Conservation (phyloP, 2,797 vertebrate species). For the Sebastes oblongus region DNA sequence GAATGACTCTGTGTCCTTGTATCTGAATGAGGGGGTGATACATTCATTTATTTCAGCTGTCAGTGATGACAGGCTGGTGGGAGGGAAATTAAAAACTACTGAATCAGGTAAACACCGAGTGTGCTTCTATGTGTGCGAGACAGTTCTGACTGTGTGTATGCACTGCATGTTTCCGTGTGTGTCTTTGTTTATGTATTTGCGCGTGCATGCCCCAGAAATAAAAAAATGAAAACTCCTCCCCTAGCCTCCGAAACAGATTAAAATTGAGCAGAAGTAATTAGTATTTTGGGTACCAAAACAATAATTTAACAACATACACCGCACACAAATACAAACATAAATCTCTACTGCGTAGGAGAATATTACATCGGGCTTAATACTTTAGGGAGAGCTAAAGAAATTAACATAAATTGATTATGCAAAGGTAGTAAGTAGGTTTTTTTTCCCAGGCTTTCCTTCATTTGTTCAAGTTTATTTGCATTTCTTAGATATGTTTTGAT, state of each 20-base stretch:
- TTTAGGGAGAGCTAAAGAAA: constrained; percentile 16
- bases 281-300: constrained; percentile 48
- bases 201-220: constrained; percentile 19
- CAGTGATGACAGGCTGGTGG: constrained; percentile 30
- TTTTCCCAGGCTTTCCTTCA: not conserved
- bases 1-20: constrained; percentile 51
- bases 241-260: constrained; percentile 40
- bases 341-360: constrained; percentile 33
- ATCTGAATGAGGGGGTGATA: constrained; percentile 37
- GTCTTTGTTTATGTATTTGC: not conserved
- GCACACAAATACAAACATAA: constrained; percentile 27
- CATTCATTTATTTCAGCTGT: constrained; percentile 46
- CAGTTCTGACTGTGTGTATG: not conserved
- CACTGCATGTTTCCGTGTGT: not conserved
- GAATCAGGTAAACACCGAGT: constrained; percentile 44
- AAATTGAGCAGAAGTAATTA: constrained; percentile 51
- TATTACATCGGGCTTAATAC: constrained; percentile 26
- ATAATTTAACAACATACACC: constrained; percentile 27
- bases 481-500: not conserved
- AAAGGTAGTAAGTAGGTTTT: constrained; percentile 13
- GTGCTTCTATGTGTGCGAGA: not conserved
- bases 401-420: constrained; percentile 28
- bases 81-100: constrained; percentile 48
- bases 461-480: constrained; percentile 9
- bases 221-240: constrained; percentile 6